phyloP scores from a whole-genome alignment of 2,888 invertebrate species.

The Ectemnius lituratus region DNA sequence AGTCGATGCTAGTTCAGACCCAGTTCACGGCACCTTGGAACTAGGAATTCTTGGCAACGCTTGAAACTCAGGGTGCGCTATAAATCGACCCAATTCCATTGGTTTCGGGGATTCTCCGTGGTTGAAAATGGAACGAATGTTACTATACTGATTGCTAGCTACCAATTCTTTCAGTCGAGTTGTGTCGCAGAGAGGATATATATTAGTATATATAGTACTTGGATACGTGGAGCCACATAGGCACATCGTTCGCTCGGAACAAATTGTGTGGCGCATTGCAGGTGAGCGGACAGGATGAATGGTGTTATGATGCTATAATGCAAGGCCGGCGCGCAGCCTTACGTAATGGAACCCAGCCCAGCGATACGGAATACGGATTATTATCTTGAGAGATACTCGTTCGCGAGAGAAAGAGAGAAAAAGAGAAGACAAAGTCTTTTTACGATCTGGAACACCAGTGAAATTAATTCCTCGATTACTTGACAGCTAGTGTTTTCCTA shows the following conservation, averaged over 20 bases:
- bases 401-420: conserved; percentile 10
- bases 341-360: conserved; percentile 71
- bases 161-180: background rate
- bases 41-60: background rate
- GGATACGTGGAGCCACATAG: background rate
- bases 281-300: conserved; percentile 75
- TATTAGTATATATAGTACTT: conserved; percentile 5
- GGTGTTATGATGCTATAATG: conserved; percentile 73
- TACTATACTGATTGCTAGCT: background rate
- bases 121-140: background rate
- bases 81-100: background rate
- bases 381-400: conserved; percentile 60
- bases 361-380: conserved; percentile 68
- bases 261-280: conserved; percentile 72
- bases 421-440: too few species aligned
- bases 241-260: conserved; percentile 49
- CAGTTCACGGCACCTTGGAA: background rate
- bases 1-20: background rate
- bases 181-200: background rate
- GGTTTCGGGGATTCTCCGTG: background rate
- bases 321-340: conserved; percentile 71
- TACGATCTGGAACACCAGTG: background rate
- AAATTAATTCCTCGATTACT: conserved; percentile 46
- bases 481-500: background rate
- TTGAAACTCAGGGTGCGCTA: background rate